Base-by-base conservation (phyloP, 2,888 invertebrate genomes). In the Drosophila limbata region DNA sequence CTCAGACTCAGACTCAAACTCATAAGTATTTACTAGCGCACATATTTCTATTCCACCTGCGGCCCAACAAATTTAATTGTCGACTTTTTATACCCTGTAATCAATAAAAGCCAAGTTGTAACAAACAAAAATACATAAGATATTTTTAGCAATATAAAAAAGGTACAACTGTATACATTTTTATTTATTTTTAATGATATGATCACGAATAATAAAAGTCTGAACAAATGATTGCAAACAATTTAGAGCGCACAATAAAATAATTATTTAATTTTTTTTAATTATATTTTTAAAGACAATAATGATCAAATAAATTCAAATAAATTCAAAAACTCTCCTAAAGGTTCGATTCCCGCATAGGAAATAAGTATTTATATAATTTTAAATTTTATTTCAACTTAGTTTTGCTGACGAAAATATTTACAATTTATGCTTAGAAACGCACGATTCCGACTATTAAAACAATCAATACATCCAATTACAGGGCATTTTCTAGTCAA, bases 1-100 rank as follows among this genome's bases (percentile, higher is more conserved):
- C 53, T 35, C 42, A 35, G 17, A 48, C 4, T 57, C 57, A 47
- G 13, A n/a, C 48, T 15, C 15, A 25, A 10, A 17, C 40, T 40
- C 51, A 33, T 35, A 39, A 47, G 47, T 62, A 47, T 35, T 47
- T 35, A 35, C 25, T 35, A 40, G 21, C 35, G 17, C 53, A 53
- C 31, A 53, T 45, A 25, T 61, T 44, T 61, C 37, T 81, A 74
- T 81, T 83, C 78, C 83, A 83, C 83, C 83, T 83, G 83, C 88
- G 72, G 75, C 69, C 53, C 40, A 52, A 63, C 37, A 45, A 44
- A 51, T 62, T 53, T 57, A 56, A 56, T 45, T 47, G 56, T 39
- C 40, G 3, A 40, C 42, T 61, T 48, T 42, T 11, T 6, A 50
- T 61, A 75, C 63, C 70, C 64, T 57, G 56, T 37, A 37, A 13